These are phyloP conservation scores for Pantherophis alleghaniensis DNA, from an alignment of 2,797 vertebrate genomes.

Conservation along the genomic window DNA sequence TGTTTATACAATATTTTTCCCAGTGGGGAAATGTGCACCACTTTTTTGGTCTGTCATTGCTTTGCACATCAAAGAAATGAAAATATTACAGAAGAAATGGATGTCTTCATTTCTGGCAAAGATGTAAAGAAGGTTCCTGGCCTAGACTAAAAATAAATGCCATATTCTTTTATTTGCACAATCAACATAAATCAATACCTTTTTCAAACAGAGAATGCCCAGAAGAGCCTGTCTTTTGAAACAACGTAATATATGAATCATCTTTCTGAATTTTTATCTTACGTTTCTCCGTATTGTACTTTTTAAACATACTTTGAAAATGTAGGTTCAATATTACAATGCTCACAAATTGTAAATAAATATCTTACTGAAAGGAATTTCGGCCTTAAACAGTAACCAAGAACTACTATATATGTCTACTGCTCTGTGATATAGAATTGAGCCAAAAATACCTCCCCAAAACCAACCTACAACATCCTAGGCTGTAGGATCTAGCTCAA, in stretches of 20 bases:
- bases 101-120: neutral
- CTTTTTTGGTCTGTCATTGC: neutral
- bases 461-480: neutral
- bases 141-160: neutral
- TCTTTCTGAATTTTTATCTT: conserved; percentile 7
- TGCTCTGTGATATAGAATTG: neutral
- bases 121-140: neutral
- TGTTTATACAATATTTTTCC: conserved; percentile 25
- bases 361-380: neutral
- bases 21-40: conserved; percentile 9
- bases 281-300: neutral
- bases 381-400: neutral
- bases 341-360: neutral
- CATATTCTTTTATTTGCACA: neutral
- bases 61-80: conserved; percentile 11
- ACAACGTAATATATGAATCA: neutral
- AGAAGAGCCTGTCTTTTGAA: neutral
- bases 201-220: neutral
- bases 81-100: conserved; percentile 14
- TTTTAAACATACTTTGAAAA: neutral
- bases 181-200: neutral
- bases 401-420: neutral
- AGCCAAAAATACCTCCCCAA: neutral
- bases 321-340: neutral
- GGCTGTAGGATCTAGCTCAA: too few relatives aligned